These are phyloP conservation scores for Protaetia brevitarsis DNA, from an alignment of 1,140 invertebrate species.

Conservation along the genomic window DNA sequence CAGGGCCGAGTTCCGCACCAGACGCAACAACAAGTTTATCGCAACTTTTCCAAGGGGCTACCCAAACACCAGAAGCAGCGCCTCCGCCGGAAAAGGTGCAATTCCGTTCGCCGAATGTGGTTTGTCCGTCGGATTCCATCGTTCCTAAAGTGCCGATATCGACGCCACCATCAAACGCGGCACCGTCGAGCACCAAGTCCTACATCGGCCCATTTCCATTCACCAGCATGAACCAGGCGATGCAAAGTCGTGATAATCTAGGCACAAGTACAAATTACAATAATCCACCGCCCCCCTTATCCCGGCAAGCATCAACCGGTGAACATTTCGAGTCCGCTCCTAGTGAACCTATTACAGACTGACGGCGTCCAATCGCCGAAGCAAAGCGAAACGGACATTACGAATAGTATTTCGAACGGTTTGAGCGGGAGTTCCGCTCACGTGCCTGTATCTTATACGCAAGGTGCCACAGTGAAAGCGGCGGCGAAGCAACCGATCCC, in stretches of 20 bases:
- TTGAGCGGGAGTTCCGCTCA: background rate
- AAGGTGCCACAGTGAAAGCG: background rate
- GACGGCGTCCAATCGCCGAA: constrained; percentile 57
- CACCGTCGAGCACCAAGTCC: constrained; percentile 46
- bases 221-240: constrained; percentile 85
- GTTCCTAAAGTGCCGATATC: constrained; percentile 50
- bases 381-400: constrained; percentile 7
- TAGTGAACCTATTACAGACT: constrained; percentile 89
- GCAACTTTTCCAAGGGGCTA: constrained; percentile 26
- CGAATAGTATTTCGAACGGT: constrained; percentile 13
- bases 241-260: constrained; percentile 51
- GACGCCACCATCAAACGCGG: constrained; percentile 61
- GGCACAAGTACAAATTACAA: constrained; percentile 20
- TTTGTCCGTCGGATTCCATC: constrained; percentile 74
- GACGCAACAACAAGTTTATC: constrained; percentile 28
- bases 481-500: background rate
- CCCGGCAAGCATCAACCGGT: constrained; percentile 53
- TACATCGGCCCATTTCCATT: constrained; percentile 74
- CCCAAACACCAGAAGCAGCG: background rate
- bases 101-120: constrained; percentile 80
- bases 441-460: background rate
- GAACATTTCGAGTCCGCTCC: constrained; percentile 80
- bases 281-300: constrained; percentile 49
- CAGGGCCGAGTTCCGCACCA: constrained; percentile 13
- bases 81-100: constrained; percentile 43